Evolutionary conservation across 2,888 invertebrate species (phyloP).

Genomic region (Pseudoips prasinana): DNA sequence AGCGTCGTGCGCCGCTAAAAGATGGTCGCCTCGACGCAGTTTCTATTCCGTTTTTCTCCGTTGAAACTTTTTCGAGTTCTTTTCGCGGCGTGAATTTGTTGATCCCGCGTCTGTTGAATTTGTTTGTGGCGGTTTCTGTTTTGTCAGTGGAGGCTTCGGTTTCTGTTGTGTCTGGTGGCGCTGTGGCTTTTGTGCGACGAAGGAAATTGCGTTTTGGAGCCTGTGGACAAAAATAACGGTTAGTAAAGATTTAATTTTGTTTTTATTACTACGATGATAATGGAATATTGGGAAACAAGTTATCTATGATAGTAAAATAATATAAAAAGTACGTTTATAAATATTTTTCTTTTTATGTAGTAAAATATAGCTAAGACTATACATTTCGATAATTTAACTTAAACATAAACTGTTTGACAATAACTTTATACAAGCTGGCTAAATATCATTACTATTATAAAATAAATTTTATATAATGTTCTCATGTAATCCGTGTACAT

Average conservation of each 20-base stretch:
- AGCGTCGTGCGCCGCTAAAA: constrained; percentile 54
- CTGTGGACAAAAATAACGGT: constrained; percentile 46
- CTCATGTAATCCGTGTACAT: too few species aligned
- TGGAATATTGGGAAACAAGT: neutral
- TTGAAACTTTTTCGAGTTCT: constrained; percentile 39
- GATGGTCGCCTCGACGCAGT: constrained; percentile 55
- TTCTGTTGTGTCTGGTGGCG: constrained; percentile 53
- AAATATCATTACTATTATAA: too few species aligned
- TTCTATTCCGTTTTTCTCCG: constrained; percentile 38
- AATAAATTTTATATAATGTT: too few species aligned
- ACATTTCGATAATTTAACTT: too few species aligned
- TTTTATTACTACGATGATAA: neutral
- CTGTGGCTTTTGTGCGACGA: constrained; percentile 68
- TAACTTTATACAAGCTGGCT: too few species aligned
- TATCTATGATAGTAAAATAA: neutral
- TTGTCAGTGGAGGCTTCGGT: constrained; percentile 39
- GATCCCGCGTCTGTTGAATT: constrained; percentile 45
- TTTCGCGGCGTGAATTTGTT: constrained; percentile 45
- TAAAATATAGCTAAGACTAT: too few species aligned
- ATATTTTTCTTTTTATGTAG: too few species aligned
- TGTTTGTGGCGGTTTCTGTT: constrained; percentile 53
- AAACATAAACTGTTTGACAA: too few species aligned
- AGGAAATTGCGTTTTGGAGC: constrained; percentile 59
- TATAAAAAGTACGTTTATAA: neutral
- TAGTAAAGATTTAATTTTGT: constrained; percentile 17